Base-by-base conservation (phyloP, 2,888 invertebrate genomes). In the Drosophila rellima region DNA sequence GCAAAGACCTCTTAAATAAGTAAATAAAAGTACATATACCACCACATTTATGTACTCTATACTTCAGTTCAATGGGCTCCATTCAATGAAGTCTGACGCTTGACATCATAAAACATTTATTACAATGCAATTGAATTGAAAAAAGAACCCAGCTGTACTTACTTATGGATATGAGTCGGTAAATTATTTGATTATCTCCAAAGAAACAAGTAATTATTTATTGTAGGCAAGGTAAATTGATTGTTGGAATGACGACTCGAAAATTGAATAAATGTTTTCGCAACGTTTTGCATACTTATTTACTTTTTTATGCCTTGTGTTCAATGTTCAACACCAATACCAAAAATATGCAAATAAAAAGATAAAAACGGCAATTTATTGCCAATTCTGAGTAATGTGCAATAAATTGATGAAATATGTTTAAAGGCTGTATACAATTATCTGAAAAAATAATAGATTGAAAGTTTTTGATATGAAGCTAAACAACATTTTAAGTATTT, bases 181-280 rank as follows among this genome's bases (percentile, higher is more conserved):
- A 61, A 67, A 80, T 83, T 72, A 68, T 86, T 86, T 81, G 77
- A 63, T 52, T 86, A 61, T 61, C 51, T 47, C 26, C 62, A 31
- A 56, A 48, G 13, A 45, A 66, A 42, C 13, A 57, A 75, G 57
- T 42, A 75, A 59, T 35, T 48, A 68, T 60, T 63, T 74, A 56
- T 63, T 73, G 62, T 61, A 31, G 65, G 44, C 56, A 64, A 65
- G 65, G 47, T 59, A 67, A 65, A 68, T 68, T 68, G 52, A 54
- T 47, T 69, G 71, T 29, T 26, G 52, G 50, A 65, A 76, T 76
- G 72, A 66, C 65, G 67, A 29, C 56, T 50, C 48, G 18, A 61
- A 80, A 69, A 56, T 35, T 20, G 37, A 61, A 44, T 63, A 73
- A 73, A 70, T 75, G 75, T 80, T 81, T 86, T 56, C 42, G 11